Evolutionary conservation across 37 sponge, comb jelly and placozoan genomes (phyloP).

Genomic region (Petrosia ficiformis): DNA sequence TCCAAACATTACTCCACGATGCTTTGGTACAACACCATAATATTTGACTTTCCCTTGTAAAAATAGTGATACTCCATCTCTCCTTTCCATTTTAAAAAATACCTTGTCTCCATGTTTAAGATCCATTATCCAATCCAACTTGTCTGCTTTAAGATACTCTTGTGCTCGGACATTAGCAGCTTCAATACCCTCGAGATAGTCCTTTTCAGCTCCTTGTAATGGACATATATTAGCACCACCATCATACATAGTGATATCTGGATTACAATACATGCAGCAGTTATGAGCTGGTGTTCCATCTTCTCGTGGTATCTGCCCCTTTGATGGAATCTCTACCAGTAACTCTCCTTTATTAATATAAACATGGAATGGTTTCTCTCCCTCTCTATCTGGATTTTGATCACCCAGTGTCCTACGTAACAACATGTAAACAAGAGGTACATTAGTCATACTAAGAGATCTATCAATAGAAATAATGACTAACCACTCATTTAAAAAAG

Average conservation of each 20-base stretch:
- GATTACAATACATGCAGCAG: conserved; percentile 1
- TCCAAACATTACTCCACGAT: conserved; percentile 35
- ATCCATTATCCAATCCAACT: conserved; percentile 20
- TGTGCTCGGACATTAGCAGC: background rate
- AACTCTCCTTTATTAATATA: background rate
- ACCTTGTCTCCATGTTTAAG: conserved; percentile 31
- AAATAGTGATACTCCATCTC: background rate
- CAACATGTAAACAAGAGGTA: too few species aligned
- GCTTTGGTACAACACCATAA: conserved; percentile 48
- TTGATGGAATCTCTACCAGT: background rate
- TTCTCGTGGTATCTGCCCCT: background rate
- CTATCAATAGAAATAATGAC: too few species aligned
- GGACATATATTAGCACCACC: conserved; percentile 28
- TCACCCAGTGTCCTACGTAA: too few species aligned
- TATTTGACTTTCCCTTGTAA: conserved; percentile 47
- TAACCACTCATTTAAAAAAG: too few species aligned
- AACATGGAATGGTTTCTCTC: background rate
- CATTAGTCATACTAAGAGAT: too few species aligned
- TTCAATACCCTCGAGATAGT: conserved; percentile 17
- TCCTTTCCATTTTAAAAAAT: conserved; percentile 24
- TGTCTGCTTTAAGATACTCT: background rate
- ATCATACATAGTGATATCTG: conserved; percentile 4
- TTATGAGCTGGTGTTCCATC: background rate
- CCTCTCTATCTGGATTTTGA: too few species aligned
- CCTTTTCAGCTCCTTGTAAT: background rate